These are phyloP conservation scores for Neoascia interrupta DNA, from an alignment of 2,888 invertebrate species.

Conservation along the genomic window DNA sequence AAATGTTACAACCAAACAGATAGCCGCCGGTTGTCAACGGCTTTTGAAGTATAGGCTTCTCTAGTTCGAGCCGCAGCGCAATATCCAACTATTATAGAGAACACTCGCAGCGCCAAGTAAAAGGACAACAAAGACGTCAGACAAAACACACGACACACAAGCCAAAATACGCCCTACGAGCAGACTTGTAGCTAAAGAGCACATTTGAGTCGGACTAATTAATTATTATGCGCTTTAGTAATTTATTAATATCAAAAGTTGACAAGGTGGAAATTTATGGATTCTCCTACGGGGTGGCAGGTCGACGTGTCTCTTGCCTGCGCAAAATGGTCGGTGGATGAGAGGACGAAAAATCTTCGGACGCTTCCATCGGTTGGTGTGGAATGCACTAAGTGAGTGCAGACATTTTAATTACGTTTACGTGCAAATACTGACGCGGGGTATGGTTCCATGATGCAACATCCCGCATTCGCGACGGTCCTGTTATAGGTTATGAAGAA, in stretches of 20 bases:
- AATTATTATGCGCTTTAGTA: slow-evolving; percentile 80
- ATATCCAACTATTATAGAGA: slow-evolving; percentile 20
- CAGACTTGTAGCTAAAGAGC: background rate
- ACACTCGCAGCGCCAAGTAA: slow-evolving; percentile 56
- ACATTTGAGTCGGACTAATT: slow-evolving; percentile 74
- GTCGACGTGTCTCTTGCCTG: slow-evolving; percentile 55
- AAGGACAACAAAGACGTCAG: slow-evolving; percentile 65
- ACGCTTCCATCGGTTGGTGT: slow-evolving; percentile 42
- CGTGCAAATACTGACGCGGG: slow-evolving; percentile 58
- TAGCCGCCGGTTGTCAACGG: slow-evolving; percentile 68
- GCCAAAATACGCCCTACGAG: background rate
- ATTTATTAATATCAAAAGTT: slow-evolving; percentile 80
- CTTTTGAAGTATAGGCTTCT: slow-evolving; percentile 61
- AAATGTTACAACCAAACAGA: slow-evolving; percentile 69
- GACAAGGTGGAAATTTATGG: slow-evolving; percentile 80
- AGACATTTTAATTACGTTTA: slow-evolving; percentile 79
- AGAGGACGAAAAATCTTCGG: slow-evolving; percentile 59
- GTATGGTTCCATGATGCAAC: slow-evolving; percentile 31
- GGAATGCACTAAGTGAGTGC: slow-evolving; percentile 71
- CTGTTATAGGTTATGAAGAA: slow-evolving; percentile 74
- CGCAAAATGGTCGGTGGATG: slow-evolving; percentile 25
- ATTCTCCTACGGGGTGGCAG: slow-evolving; percentile 69
- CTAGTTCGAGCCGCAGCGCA: slow-evolving; percentile 24
- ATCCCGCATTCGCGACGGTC: background rate
- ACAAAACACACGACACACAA: slow-evolving; percentile 34